Conservation (phyloP, 2,113 vertebrate species). For the Brienomyrus brachyistius region DNA sequence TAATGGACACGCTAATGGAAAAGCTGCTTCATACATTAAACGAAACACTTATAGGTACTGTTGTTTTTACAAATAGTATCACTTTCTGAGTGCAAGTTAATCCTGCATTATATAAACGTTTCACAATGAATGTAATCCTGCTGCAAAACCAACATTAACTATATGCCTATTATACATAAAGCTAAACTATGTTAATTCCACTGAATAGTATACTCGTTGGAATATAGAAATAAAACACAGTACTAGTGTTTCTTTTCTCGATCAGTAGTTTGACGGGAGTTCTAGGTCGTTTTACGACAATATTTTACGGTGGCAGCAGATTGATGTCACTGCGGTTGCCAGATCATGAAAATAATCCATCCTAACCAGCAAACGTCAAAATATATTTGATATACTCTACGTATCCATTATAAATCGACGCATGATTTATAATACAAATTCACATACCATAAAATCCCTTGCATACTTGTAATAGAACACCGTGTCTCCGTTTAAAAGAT, state of each 20-base stretch:
- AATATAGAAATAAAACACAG: background rate
- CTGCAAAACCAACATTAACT: background rate
- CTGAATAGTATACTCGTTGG: background rate
- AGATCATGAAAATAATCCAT: background rate
- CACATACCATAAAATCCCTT: background rate
- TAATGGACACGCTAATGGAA: background rate
- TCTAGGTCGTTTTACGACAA: conserved; percentile 18
- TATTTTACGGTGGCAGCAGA: conserved; percentile 26
- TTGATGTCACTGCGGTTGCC: conserved; percentile 28
- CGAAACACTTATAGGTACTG: background rate
- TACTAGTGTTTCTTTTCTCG: background rate
- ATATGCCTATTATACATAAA: background rate
- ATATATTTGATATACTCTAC: background rate
- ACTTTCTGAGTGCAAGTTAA: background rate
- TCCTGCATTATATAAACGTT: background rate
- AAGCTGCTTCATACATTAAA: background rate
- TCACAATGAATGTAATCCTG: background rate
- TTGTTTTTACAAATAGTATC: background rate
- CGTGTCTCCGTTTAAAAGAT: background rate
- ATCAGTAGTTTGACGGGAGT: background rate
- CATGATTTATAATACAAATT: background rate
- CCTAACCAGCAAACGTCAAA: background rate
- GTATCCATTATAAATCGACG: background rate
- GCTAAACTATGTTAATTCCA: background rate
- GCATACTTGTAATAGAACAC: background rate